Conservation (phyloP, 2,113 vertebrate species). For the Litocranius walleri region DNA sequence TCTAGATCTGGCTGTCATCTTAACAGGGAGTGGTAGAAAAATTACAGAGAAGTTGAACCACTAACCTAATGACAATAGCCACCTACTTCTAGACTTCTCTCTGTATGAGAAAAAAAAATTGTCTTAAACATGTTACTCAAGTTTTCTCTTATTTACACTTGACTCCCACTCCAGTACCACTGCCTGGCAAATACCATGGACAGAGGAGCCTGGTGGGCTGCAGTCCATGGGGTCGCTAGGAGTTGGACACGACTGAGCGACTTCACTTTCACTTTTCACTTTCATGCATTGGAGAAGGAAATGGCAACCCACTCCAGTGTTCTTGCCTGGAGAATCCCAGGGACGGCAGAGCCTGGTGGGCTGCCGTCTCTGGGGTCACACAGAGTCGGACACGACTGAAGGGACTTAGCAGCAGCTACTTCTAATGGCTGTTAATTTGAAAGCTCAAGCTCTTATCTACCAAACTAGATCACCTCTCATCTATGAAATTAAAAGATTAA, state of each 20-base stretch:
- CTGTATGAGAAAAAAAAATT: background rate
- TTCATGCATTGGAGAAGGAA: too few species aligned
- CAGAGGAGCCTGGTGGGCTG: too few species aligned
- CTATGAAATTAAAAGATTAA: background rate
- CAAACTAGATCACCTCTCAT: background rate
- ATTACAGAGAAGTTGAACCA: background rate
- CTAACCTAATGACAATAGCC: background rate
- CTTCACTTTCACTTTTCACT: too few species aligned
- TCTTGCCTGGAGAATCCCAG: too few species aligned
- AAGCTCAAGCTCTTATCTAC: background rate
- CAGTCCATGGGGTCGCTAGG: too few species aligned
- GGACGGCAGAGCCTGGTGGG: too few species aligned
- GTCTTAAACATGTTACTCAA: background rate
- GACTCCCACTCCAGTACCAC: background rate
- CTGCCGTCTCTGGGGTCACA: too few species aligned
- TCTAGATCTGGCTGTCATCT: background rate
- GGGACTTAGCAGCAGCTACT: too few species aligned
- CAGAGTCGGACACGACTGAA: too few species aligned
- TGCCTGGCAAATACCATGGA: too few species aligned
- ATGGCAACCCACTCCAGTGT: too few species aligned
- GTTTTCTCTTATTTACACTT: background rate
- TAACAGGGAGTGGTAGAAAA: background rate
- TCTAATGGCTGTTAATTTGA: background rate
- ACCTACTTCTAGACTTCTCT: background rate
- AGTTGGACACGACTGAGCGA: too few species aligned